Evolutionary conservation across 2,797 vertebrate species (phyloP), one percentile per base, ranked within the genome.

Genomic region (Trematomus bernacchii): DNA sequence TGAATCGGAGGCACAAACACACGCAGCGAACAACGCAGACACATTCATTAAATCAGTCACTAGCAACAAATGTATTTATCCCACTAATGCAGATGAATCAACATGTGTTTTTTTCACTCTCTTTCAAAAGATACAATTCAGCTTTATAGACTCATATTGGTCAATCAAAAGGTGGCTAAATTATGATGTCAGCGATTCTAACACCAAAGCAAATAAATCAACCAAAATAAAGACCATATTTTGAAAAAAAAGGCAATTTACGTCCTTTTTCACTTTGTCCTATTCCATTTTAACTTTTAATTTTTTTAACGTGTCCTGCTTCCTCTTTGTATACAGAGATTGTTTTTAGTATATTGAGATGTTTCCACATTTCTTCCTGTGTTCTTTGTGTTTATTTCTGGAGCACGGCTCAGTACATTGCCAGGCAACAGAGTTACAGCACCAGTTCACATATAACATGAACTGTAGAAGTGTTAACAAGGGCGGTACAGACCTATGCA

Each of bases 361-460:
- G 66, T 82, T 62, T 12, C 21, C 61, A 54, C 40, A 53, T 30
- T 40, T 54, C 27, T 53, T 55, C 60, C 8, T 63, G n/a, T 71
- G 30, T 33, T 59, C 14, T 27, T 14, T 53, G 42, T 71, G 76
- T 81, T 83, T 87, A 83, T 90, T 87, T 85, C 64, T 83, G 81
- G 73, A 91, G 61, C 59, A 64, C 54, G 42, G 60, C 13, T 77
- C 73, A 52, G 50, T 8, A 43, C 61, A 88, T 89, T 89, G 83
- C 88, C 85, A 87, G 43, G 83, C 82, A 90, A 89, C 90, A 68
- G 11, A 44, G 30, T 18, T 48, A 23, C 61, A 68, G 48, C 63
- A 44, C 13, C 27, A 67, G 40, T 21, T 68, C 50, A 3, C 33
- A 27, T 58, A 68, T 53, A 48, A 53, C 6, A 64, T 43, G 8